Evolutionary conservation across 64 coral and sea anemone genomes (phyloP), one percentile per base, ranked within the genome.

Genomic region (Pocillopora verrucosa): DNA sequence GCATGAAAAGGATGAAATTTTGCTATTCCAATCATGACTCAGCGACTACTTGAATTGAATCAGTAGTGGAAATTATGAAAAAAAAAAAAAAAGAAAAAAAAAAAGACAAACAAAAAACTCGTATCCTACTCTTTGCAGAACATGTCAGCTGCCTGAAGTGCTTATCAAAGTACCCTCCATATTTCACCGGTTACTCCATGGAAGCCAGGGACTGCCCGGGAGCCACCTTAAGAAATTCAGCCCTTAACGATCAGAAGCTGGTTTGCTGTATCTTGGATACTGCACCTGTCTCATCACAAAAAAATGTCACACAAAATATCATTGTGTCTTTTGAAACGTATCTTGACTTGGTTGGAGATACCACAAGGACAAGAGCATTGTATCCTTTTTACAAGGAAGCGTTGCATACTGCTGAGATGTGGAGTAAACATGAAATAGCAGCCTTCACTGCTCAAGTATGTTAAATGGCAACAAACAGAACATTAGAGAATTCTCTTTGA

Each of bases 401-500:
- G n/a, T 56, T 89, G 76, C 30, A 65, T 78, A 41, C 20, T 20
- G 88, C 76, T 72, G 62, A 59, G 38, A 80, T 89, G 19, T 38
- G 38, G 14, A 72, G 41, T 0, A 76, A 35, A n/a, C 59, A 57
- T 22, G 59, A 89, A 72, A 80, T 89, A 57, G 88, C 88, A 35
- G 88, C 88, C 19, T 89, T 89, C 17, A 78, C 77, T 36, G 76
- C 88, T 30, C 88, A 89, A 56, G 88, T 90, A 51, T 51, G 41
- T 51, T 51, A 51, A 51, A 51, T 51, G 41, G 3, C 41, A 51
- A 51, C 41, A 51, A 51, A 4, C 7, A 51, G 7, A 51, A 51
- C 41, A 51, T 4, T 51, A 51, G 7, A 51, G 3, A 51, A 51
- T 51, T 51, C 30, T 30, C 30, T 30, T 30, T 0, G 30, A 30